Base-by-base conservation (phyloP, 2,888 invertebrate genomes). In the Crocallis elinguaria region DNA sequence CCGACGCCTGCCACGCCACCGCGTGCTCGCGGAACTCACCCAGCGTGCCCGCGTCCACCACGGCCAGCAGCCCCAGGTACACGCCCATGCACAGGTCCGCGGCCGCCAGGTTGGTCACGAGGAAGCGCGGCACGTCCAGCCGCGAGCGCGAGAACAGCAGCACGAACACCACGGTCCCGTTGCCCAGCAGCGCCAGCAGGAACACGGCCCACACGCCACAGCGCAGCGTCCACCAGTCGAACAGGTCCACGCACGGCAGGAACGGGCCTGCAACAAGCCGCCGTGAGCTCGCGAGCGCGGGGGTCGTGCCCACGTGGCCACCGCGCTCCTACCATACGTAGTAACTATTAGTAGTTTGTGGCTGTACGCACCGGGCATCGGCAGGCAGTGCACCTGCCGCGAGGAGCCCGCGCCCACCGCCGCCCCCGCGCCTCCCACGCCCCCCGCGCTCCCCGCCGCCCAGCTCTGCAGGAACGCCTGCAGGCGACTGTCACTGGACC, bases 181-280 rank as follows among this genome's bases (percentile, higher is more conserved):
- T 99, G 60, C 99, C 99, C 42, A 99, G 93, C 92, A 99, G 94
- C 30, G 99, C 98, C 69, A 98, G 93, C 50, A 99, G 93, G 86
- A 99, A 99, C 35, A 99, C 98, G 11, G 98, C 95, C 99, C 99
- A 99, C 42, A 99, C 98, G 13, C 98, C 98, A 81, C 98, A 98
- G 32, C 98, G 94, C 68, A 98, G 89, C 3, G 98, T 98, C 98
- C 98, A 98, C 98, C 98, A 98, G 79, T 98, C 98, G 84, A 99
- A 98, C 48, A 98, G 92, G 84, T 98, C 98, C 77, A 97, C 96
- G 83, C 98, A 99, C 3, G 98, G 98, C 75, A 98, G 92, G 89
- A 98, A 98, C 2, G 98, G 98, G 17, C 97, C 97, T 95, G 84
- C n/a, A 36, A 37, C n/a, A n/a, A n/a, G n/a, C n/a, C n/a, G n/a